Conservation (phyloP, 2,888 invertebrate genomes). For the Erannis defoliaria region DNA sequence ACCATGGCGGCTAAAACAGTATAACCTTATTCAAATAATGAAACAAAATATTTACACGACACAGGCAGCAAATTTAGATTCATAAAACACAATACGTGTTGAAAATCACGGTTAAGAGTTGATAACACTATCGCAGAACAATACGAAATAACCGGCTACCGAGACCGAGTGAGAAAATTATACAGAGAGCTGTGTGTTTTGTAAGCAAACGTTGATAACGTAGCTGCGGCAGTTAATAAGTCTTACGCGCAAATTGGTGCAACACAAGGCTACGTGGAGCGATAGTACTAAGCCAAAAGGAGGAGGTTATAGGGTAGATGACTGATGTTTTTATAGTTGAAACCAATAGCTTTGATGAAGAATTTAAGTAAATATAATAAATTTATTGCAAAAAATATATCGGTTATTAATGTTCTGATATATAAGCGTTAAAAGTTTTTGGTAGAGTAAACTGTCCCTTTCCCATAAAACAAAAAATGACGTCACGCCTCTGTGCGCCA, state of each 20-base stretch:
- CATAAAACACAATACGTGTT: constrained; percentile 30
- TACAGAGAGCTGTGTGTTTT: constrained; percentile 17
- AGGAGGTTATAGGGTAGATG: too few species aligned
- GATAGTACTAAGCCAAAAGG: too few species aligned
- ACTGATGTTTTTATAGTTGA: too few species aligned
- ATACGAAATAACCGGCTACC: constrained; percentile 26
- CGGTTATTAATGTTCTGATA: too few species aligned
- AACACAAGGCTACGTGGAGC: not conserved
- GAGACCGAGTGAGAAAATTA: constrained; percentile 15
- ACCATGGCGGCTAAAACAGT: too few species aligned
- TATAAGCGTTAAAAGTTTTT: too few species aligned
- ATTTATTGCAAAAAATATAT: too few species aligned
- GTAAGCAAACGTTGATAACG: constrained; percentile 12
- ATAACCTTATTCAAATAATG: not conserved
- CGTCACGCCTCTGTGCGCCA: too few species aligned
- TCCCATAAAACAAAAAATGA: too few species aligned
- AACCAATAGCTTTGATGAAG: too few species aligned
- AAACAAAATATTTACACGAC: constrained; percentile 3
- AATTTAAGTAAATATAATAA: too few species aligned
- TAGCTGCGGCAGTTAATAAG: not conserved
- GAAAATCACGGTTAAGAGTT: constrained; percentile 30
- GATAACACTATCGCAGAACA: constrained; percentile 37
- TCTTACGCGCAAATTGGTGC: not conserved
- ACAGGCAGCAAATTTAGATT: not conserved
- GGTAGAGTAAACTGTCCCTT: too few species aligned